Evolutionary conservation across 2,888 invertebrate genomes (phyloP).

Genomic region (Crioceris asparagi): DNA sequence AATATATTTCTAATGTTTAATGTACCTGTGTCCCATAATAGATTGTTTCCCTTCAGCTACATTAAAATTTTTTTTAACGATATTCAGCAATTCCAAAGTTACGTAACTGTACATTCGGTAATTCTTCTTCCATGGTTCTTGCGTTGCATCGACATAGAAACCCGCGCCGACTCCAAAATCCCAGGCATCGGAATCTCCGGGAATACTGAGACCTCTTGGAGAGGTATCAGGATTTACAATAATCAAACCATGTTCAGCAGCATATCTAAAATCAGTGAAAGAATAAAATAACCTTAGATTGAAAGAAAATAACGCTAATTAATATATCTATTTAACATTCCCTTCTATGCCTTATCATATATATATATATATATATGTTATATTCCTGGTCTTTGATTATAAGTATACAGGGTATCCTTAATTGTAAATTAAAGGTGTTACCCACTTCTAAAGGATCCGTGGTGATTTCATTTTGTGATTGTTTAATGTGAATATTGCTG

Average conservation of each 20-base stretch:
- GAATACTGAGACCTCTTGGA: conserved; percentile 78
- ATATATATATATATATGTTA: too few species aligned
- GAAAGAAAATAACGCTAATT: too few species aligned
- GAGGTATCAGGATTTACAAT: conserved; percentile 95
- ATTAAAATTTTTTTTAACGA: conserved; percentile 68
- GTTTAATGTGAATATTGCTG: too few species aligned
- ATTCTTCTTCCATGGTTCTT: conserved; percentile 84
- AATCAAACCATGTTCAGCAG: conserved; percentile 73
- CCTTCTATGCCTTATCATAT: too few species aligned
- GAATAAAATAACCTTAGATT: too few species aligned
- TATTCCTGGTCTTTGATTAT: too few species aligned
- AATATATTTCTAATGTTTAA: neutral
- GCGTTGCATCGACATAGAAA: conserved; percentile 87
- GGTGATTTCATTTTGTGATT: too few species aligned
- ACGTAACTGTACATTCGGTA: conserved; percentile 94
- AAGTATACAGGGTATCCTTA: too few species aligned
- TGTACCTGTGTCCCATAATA: conserved; percentile 70
- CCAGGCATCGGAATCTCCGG: conserved; percentile 84
- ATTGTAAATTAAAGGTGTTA: too few species aligned
- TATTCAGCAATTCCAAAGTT: conserved; percentile 69
- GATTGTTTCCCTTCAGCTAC: conserved; percentile 51
- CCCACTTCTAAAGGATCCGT: too few species aligned
- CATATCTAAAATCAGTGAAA: conserved; percentile 48
- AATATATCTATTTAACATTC: too few species aligned
- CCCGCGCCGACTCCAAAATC: conserved; percentile 95